phyloP scores from a whole-genome alignment of 2,888 invertebrate species.

The Cataglyphis altisquamis region DNA sequence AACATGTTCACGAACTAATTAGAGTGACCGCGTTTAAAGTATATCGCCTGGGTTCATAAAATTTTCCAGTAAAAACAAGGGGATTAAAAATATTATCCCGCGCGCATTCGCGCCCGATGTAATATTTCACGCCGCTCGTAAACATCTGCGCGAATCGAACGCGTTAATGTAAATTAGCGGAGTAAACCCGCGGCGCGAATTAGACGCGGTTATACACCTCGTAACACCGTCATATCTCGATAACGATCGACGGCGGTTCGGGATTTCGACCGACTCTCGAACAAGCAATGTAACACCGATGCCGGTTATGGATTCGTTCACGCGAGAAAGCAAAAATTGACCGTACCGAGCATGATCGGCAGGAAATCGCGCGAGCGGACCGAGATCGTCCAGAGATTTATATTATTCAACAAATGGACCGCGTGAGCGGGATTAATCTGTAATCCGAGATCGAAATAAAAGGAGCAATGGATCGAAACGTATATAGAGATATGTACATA shows the following conservation, averaged over 20 bases:
- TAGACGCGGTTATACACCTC: slow-evolving; percentile 70
- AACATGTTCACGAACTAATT: slow-evolving; percentile 37
- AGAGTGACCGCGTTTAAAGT: slow-evolving; percentile 39
- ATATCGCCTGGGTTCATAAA: slow-evolving; percentile 30
- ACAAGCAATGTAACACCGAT: not conserved
- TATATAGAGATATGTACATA: not conserved
- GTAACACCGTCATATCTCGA: slow-evolving; percentile 63
- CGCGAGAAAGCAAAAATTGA: slow-evolving; percentile 65
- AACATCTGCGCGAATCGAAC: slow-evolving; percentile 47
- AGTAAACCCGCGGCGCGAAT: slow-evolving; percentile 64
- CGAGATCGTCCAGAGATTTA: slow-evolving; percentile 59
- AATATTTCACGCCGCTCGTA: slow-evolving; percentile 56
- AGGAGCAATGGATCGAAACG: slow-evolving; percentile 15
- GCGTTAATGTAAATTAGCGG: slow-evolving; percentile 71
- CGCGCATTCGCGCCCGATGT: slow-evolving; percentile 43
- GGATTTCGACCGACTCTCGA: slow-evolving; percentile 14
- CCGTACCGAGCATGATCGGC: slow-evolving; percentile 40
- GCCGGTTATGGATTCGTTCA: slow-evolving; percentile 53
- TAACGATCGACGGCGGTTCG: slow-evolving; percentile 44
- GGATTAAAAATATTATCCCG: slow-evolving; percentile 43
- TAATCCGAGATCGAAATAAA: slow-evolving; percentile 52
- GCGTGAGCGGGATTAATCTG: slow-evolving; percentile 51
- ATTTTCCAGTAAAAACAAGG: not conserved
- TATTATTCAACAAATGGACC: slow-evolving; percentile 38
- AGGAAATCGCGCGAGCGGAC: slow-evolving; percentile 37